phyloP scores from a whole-genome alignment of 2,888 invertebrate species.

The Xylophagus ater region DNA sequence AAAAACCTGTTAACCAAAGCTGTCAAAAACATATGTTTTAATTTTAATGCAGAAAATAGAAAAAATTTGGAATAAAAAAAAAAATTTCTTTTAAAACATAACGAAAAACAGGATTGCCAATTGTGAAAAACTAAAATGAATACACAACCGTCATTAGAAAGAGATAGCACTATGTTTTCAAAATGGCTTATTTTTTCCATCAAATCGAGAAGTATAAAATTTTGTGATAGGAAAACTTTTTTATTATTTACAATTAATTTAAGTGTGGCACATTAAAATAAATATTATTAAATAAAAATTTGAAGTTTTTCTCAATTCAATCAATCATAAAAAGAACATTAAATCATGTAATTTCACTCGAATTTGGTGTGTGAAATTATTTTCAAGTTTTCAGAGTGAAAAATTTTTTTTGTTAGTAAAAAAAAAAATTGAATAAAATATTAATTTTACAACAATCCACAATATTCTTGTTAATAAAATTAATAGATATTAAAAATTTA shows the following conservation, averaged over 20 bases:
- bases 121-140: background rate
- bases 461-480: no score
- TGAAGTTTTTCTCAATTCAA: constrained; percentile 1
- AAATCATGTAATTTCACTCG: background rate
- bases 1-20: no score
- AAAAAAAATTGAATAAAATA: no score
- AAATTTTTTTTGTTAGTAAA: no score
- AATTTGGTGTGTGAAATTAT: background rate
- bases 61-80: no score
- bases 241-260: constrained; percentile 9
- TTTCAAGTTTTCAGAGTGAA: no score
- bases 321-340: background rate
- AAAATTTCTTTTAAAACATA: no score
- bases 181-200: constrained; percentile 17
- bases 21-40: no score
- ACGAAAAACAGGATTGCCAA: no score
- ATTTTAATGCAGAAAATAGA: no score
- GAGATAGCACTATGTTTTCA: constrained; percentile 9
- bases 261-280: constrained; percentile 3
- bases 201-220: constrained; percentile 9
- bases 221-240: constrained; percentile 11
- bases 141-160: constrained; percentile 13
- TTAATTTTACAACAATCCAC: no score
- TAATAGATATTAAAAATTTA: background rate
- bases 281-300: background rate